These are phyloP conservation scores for Polymixis flavicincta DNA, from an alignment of 2,888 invertebrate species.

Conservation along the genomic window DNA sequence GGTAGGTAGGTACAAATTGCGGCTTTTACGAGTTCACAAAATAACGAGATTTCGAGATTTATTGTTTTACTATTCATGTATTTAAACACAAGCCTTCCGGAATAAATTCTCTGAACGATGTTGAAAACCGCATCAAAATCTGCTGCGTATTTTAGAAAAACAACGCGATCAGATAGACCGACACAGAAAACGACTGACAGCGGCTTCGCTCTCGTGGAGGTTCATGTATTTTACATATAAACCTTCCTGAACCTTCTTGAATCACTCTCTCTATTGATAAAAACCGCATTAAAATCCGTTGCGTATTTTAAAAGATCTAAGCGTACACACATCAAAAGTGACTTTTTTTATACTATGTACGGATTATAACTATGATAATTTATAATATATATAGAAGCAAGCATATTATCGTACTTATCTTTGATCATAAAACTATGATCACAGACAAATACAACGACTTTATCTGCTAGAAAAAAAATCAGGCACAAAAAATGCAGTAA, in stretches of 20 bases:
- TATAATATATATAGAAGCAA: slow-evolving; percentile 1
- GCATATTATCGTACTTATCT: neutral
- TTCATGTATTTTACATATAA: no score
- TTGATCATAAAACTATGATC: neutral
- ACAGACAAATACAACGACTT: neutral
- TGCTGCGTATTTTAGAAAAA: neutral
- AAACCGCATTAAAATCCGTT: no score
- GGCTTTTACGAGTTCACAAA: neutral
- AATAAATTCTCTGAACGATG: no score
- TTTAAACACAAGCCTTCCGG: neutral
- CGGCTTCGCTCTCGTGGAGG: no score
- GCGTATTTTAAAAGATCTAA: neutral
- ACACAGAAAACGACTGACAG: no score
- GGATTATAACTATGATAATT: no score
- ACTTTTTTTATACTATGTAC: neutral
- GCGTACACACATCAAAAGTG: neutral
- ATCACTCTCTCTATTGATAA: no score
- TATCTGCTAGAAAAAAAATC: neutral
- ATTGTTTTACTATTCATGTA: neutral
- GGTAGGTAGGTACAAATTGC: neutral
- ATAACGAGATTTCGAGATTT: neutral
- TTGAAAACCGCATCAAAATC: no score
- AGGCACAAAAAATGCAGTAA: neutral
- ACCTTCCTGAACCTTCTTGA: no score
- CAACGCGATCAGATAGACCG: no score